Conservation (phyloP, 1,140 invertebrate genomes). For the Drosophila dunni region DNA sequence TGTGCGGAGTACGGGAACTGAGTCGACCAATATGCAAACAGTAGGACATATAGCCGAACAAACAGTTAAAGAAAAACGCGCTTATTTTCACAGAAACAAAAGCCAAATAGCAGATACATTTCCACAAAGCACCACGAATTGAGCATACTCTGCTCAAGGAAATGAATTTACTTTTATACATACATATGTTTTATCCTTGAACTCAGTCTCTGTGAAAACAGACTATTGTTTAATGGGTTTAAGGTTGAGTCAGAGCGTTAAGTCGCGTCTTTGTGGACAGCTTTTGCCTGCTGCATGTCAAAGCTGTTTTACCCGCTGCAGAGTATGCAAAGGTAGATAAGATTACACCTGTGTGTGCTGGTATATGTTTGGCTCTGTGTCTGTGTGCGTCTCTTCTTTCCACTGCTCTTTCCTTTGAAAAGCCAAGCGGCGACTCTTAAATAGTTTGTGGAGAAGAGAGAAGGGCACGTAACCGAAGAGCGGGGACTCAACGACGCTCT, state of each 20-base stretch:
- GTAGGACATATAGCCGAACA: constrained; percentile 23
- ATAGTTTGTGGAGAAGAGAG: constrained; percentile 2
- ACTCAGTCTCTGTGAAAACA: constrained; percentile 24
- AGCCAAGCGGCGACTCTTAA: constrained; percentile 21
- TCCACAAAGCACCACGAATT: not conserved
- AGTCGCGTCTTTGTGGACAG: constrained; percentile 8
- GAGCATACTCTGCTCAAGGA: not conserved
- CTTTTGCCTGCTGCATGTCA: constrained; percentile 21
- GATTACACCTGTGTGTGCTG: constrained; percentile 58
- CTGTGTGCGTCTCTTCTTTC: constrained; percentile 18
- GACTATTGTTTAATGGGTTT: not conserved
- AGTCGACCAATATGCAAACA: constrained; percentile 23
- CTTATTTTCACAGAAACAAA: constrained; percentile 50
- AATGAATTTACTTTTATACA: not conserved
- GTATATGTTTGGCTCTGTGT: constrained; percentile 20
- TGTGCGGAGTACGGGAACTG: not conserved
- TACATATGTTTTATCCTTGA: constrained; percentile 19
- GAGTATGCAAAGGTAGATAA: constrained; percentile 64
- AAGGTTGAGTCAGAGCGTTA: constrained; percentile 1
- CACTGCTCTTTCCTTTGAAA: constrained; percentile 43
- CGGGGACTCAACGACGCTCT: constrained; percentile 10
- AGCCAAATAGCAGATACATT: not conserved
- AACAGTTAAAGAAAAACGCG: constrained; percentile 41
- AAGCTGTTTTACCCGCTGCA: constrained; percentile 27
- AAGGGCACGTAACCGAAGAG: constrained; percentile 6